Conservation (phyloP, 2,113 vertebrate species). For the Carettochelys insculpta region DNA sequence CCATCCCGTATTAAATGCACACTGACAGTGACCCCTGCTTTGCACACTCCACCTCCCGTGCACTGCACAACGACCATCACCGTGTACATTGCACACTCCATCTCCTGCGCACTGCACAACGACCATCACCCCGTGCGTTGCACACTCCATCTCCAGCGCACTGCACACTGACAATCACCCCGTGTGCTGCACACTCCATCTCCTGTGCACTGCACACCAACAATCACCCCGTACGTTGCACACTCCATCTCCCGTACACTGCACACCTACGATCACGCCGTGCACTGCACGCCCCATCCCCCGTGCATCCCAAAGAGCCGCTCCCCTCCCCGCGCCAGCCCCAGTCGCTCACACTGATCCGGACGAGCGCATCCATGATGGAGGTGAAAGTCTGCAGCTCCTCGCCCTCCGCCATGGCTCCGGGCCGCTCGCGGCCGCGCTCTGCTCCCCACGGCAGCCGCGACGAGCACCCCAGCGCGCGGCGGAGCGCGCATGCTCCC, state of each 20-base stretch:
- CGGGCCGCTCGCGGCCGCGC: slow-evolving; percentile 17
- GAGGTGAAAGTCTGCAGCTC: slow-evolving; percentile 90
- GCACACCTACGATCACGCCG: neutral
- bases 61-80: neutral
- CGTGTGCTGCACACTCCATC: slow-evolving; percentile 2
- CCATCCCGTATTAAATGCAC: no score
- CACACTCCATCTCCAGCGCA: neutral
- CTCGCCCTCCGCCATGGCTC: slow-evolving; percentile 89
- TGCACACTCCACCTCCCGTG: neutral
- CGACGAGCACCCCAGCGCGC: slow-evolving; percentile 55
- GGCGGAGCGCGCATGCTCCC: slow-evolving; percentile 72
- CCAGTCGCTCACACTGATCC: slow-evolving; percentile 87
- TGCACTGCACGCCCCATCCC: neutral
- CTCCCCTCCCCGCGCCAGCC: neutral
- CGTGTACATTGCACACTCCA: neutral
- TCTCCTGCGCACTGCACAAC: neutral
- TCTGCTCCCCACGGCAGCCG: slow-evolving; percentile 36
- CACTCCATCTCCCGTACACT: neutral
- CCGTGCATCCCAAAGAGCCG: neutral
- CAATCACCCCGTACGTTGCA: neutral
- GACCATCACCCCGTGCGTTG: neutral
- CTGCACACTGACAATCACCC: neutral
- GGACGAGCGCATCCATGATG: slow-evolving; percentile 93
- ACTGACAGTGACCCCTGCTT: no score
- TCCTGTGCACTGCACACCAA: neutral